Evolutionary conservation across 2,797 vertebrate genomes (phyloP).

Genomic region (Coranthus polyacanthus): DNA sequence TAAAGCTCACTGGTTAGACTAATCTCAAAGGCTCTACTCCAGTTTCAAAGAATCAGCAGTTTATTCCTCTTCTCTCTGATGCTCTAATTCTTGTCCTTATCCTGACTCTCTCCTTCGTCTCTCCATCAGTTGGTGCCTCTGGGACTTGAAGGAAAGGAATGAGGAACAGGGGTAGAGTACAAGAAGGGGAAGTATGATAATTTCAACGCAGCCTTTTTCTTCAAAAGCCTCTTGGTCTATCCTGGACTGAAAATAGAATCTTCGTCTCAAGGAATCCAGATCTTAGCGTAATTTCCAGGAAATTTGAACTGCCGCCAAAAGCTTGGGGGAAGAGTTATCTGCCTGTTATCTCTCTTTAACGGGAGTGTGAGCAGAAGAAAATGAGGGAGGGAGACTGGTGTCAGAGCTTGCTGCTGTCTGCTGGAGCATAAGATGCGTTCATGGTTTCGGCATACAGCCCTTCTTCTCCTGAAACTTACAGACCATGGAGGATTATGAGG

Average conservation of each 20-base stretch:
- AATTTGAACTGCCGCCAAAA: constrained; percentile 52
- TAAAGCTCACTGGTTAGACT: constrained; percentile 21
- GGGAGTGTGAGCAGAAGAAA: constrained; percentile 29
- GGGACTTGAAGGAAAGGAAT: constrained; percentile 61
- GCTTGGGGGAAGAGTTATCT: constrained; percentile 47
- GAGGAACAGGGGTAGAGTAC: constrained; percentile 49
- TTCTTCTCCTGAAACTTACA: constrained; percentile 37
- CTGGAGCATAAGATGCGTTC: constrained; percentile 53
- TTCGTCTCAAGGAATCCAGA: constrained; percentile 62
- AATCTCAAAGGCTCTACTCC: constrained; percentile 40
- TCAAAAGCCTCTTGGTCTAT: constrained; percentile 64
- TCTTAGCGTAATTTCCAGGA: constrained; percentile 66
- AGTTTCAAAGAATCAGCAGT: constrained; percentile 64
- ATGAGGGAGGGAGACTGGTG: constrained; percentile 25
- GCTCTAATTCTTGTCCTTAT: constrained; percentile 74
- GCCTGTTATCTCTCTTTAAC: constrained; percentile 53
- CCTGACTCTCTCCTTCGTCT: constrained; percentile 80
- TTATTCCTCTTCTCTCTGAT: constrained; percentile 49
- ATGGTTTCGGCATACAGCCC: constrained; percentile 60
- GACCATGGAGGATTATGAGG: constrained; percentile 33
- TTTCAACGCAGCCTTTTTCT: constrained; percentile 57
- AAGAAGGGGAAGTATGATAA: constrained; percentile 50
- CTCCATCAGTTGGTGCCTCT: constrained; percentile 81
- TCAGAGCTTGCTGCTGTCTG: constrained; percentile 57
- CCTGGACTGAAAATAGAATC: constrained; percentile 62